Evolutionary conservation across 64 coral and sea anemone species (phyloP).

Genomic region (Platygyra sinensis): DNA sequence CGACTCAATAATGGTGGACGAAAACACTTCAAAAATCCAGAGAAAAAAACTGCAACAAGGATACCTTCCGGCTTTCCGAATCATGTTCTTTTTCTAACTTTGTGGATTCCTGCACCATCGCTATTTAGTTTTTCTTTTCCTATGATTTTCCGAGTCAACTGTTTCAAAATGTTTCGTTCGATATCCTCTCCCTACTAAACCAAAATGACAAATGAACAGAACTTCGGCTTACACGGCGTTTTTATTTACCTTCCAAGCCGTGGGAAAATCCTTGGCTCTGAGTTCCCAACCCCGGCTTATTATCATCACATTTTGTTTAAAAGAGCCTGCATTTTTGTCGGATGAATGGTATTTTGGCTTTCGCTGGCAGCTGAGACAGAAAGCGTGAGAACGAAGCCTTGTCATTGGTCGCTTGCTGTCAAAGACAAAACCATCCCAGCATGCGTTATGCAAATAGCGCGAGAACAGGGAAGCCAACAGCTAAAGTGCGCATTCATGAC

Average conservation of each 20-base stretch:
- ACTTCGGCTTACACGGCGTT: not conserved
- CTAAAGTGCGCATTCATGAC: not conserved
- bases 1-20: not conserved
- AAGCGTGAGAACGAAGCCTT: conserved; percentile 35
- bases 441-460: conserved; percentile 15
- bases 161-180: not conserved
- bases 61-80: conserved; percentile 28
- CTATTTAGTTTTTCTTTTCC: not conserved
- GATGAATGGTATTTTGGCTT: conserved; percentile 44
- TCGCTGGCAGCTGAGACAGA: conserved; percentile 41
- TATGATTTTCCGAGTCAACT: not conserved
- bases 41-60: not conserved
- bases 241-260: conserved; percentile 50
- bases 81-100: conserved; percentile 14
- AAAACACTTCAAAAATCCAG: not conserved
- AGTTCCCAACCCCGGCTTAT: conserved; percentile 48
- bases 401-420: not conserved
- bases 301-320: conserved; percentile 41
- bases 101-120: conserved; percentile 35
- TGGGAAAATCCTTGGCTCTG: conserved; percentile 38
- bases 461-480: not conserved
- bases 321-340: conserved; percentile 38
- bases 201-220: conserved; percentile 27
- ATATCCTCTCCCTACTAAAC: not conserved
- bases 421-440: conserved; percentile 27